A percentile compares a stretch with the other conserved stretches of the same genome.
Evolutionary conservation across 2,888 invertebrate species (phyloP).

Genomic region (Barypeithes pellucidus): DNA sequence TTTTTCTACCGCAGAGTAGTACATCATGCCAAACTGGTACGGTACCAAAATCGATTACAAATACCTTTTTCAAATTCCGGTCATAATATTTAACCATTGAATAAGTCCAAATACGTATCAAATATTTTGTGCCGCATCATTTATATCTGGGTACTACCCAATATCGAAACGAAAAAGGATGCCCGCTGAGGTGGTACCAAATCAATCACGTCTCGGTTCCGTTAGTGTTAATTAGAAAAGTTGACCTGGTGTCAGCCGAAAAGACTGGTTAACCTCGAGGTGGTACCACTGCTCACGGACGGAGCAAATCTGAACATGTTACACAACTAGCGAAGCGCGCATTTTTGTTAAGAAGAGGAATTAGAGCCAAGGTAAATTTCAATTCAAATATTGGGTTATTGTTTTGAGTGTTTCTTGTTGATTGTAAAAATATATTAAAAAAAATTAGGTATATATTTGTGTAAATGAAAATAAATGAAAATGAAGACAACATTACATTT

Average conservation of each 20-base stretch:
- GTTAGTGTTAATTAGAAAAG: constrained; percentile 69
- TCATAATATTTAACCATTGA: constrained; percentile 37
- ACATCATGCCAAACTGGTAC: constrained; percentile 1
- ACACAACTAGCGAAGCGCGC: too few relatives aligned
- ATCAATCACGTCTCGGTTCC: constrained; percentile 66
- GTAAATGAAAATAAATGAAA: too few relatives aligned
- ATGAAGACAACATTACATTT: too few relatives aligned
- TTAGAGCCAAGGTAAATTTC: too few relatives aligned
- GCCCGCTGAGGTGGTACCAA: constrained; percentile 60
- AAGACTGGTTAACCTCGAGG: constrained; percentile 53
- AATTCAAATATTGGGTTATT: too few relatives aligned
- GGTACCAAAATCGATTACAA: constrained; percentile 21
- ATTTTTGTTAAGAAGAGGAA: too few relatives aligned
- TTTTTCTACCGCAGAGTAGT: not conserved
- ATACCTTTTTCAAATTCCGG: constrained; percentile 17
- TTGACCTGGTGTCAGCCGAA: constrained; percentile 63
- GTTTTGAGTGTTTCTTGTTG: too few relatives aligned
- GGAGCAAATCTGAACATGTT: not conserved
- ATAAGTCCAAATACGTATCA: constrained; percentile 37
- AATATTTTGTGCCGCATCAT: constrained; percentile 44
- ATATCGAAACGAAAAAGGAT: constrained; percentile 46
- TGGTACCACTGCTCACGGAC: constrained; percentile 24
- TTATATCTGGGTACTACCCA: constrained; percentile 30
- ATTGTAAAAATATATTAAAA: too few relatives aligned
- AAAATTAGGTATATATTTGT: too few relatives aligned